Base-by-base conservation (phyloP, 2,797 vertebrate genomes). In the Scyliorhinus canicula region DNA sequence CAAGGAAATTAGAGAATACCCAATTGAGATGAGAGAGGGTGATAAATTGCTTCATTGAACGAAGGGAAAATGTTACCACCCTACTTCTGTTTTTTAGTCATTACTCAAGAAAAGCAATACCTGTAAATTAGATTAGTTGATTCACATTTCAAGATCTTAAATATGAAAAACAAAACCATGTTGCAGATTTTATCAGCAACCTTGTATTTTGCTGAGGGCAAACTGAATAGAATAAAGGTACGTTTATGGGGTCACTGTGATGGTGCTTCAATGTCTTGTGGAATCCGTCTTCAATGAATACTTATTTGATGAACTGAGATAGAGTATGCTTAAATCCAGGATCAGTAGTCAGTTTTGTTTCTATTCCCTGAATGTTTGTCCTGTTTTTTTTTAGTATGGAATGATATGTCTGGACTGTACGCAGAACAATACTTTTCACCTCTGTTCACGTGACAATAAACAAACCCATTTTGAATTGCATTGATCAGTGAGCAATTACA, bases 301-400 rank as follows among this genome's bases (percentile, higher is more conserved):
- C 35, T 91, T 63, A 91, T 63, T 91, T 91, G n/a, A 88, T 63
- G 63, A 63, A 63, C 57, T 65, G 88, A 57, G 31, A 31, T 57
- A 35, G 52, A 88, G 21, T 91, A 26, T 91, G n/a, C n/a, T 63
- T 91, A 91, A 91, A 91, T 63, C n/a, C 57, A 91, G 65, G 57
- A 3, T 2, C 88, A 91, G 1, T 91, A 2, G 40, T 63, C 19
- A 0, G 24, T 63, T 63, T 91, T 44, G 21, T 60, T 91, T 65
- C 88, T n/a, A 11, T 44, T 3, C 19, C 65, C 19, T 40, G 19
- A 63, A 91, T n/a, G n/a, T n/a, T n/a, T n/a, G n/a, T n/a, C n/a
- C n/a, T n/a, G n/a, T n/a, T n/a, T n/a, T n/a, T n/a, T n/a, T n/a
- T n/a, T n/a, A n/a, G n/a, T n/a, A n/a, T n/a, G n/a, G n/a, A n/a